Evolutionary conservation across 2,888 invertebrate species (phyloP).

Genomic region (Drosophila neotestacea): DNA sequence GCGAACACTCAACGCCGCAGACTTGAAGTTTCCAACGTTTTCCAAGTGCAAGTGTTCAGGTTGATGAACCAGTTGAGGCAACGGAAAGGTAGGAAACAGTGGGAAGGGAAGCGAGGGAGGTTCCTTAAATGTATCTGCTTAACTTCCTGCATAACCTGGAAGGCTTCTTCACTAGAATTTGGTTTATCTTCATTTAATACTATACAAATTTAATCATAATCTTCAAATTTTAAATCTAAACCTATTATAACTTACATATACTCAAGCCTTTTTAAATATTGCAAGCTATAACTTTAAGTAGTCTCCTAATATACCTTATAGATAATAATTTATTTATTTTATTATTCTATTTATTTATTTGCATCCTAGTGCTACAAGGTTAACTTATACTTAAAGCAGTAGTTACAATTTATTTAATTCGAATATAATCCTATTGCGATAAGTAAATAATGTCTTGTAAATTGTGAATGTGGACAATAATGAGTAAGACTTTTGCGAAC

Average conservation of each 20-base stretch:
- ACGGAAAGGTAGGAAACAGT: neutral
- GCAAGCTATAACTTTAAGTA: too few species aligned
- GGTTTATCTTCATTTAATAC: conserved; percentile 1
- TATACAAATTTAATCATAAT: neutral
- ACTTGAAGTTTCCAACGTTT: conserved; percentile 55
- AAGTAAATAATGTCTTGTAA: too few species aligned
- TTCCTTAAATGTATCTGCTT: neutral
- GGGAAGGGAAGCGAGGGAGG: neutral
- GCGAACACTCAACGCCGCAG: conserved; percentile 34
- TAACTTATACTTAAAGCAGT: too few species aligned
- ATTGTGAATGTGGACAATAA: too few species aligned
- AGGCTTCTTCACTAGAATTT: conserved; percentile 15
- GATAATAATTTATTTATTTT: too few species aligned
- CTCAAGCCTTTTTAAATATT: neutral
- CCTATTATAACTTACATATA: neutral
- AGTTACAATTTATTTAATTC: too few species aligned
- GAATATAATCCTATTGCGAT: too few species aligned
- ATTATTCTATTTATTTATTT: too few species aligned
- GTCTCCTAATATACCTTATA: too few species aligned
- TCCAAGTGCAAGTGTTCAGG: conserved; percentile 64
- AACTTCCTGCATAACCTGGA: conserved; percentile 7
- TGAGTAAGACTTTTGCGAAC: too few species aligned
- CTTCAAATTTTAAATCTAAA: neutral
- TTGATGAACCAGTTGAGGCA: conserved; percentile 60
- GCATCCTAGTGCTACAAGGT: too few species aligned